phyloP scores from a whole-genome alignment of 2,113 vertebrate genomes.

The Siphamia tubifer region DNA sequence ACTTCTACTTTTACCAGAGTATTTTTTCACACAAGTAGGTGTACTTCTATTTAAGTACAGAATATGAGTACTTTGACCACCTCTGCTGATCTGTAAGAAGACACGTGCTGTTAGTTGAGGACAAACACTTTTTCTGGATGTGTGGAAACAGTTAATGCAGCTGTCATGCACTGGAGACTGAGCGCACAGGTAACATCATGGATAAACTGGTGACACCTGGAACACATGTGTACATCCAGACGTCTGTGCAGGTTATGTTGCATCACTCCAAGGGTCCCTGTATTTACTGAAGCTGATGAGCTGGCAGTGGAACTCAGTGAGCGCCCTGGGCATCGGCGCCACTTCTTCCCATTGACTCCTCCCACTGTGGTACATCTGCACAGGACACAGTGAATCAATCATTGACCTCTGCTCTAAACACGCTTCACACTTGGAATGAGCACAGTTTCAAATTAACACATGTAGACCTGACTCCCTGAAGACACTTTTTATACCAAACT shows the following conservation, averaged over 20 bases:
- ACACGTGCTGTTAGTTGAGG: background rate
- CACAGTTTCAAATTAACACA: too few species aligned
- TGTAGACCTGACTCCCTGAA: too few species aligned
- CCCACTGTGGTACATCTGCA: slow-evolving; percentile 92
- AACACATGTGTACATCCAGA: background rate
- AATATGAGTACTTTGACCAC: too few species aligned
- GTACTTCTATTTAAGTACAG: too few species aligned
- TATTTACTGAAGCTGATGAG: slow-evolving; percentile 93
- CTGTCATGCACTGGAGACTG: slow-evolving; percentile 8
- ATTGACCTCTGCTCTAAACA: too few species aligned
- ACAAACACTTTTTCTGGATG: slow-evolving; percentile 4
- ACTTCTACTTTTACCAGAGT: too few species aligned
- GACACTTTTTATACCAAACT: too few species aligned
- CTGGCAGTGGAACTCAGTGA: slow-evolving; percentile 98
- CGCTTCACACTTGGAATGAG: too few species aligned
- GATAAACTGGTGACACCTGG: background rate
- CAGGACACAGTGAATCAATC: background rate
- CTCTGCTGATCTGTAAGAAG: background rate
- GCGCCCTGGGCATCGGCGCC: slow-evolving; percentile 91
- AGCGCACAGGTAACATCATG: background rate
- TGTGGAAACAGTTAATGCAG: background rate
- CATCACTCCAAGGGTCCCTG: slow-evolving; percentile 89
- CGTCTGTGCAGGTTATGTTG: slow-evolving; percentile 38
- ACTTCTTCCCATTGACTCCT: slow-evolving; percentile 96
- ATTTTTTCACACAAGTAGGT: too few species aligned